Conservation (phyloP, 2,113 vertebrate species). For the Astatotilapia flaviijosephi region DNA sequence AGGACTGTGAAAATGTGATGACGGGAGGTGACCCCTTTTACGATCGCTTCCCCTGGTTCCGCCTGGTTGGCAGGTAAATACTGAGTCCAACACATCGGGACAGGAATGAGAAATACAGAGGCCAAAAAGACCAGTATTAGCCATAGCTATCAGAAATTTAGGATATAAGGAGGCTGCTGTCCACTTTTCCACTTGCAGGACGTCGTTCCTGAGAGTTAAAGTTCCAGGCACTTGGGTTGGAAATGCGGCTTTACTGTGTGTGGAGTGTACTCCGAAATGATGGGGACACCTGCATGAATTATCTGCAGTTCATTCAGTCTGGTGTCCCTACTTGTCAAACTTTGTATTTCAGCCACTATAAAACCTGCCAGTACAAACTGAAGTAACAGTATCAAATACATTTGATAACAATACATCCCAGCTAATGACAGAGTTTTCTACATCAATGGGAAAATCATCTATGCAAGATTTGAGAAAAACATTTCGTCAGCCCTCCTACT, state of each 20-base stretch:
- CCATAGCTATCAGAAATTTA: not conserved
- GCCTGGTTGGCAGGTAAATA: constrained; percentile 94
- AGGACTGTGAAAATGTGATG: constrained; percentile 88
- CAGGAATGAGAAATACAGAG: not conserved
- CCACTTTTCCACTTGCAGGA: not conserved
- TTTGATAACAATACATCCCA: not conserved
- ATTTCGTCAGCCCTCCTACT: constrained; percentile 31
- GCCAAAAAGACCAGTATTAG: not conserved
- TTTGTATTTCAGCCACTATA: not conserved
- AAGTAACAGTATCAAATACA: not conserved
- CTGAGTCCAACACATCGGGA: not conserved
- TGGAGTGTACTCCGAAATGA: not conserved
- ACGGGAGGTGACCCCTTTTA: constrained; percentile 96
- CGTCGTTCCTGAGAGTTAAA: not conserved
- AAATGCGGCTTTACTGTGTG: not conserved
- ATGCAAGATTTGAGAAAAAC: not conserved
- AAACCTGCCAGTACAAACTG: not conserved
- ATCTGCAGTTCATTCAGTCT: not conserved
- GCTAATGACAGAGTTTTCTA: not conserved
- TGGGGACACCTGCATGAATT: not conserved
- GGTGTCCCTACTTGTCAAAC: not conserved
- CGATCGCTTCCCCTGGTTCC: constrained; percentile 98
- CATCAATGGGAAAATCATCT: not conserved
- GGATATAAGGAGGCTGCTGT: not conserved
- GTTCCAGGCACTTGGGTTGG: not conserved